Conservation (phyloP, 2,797 vertebrate species). For the Eutrigla gurnardus region DNA sequence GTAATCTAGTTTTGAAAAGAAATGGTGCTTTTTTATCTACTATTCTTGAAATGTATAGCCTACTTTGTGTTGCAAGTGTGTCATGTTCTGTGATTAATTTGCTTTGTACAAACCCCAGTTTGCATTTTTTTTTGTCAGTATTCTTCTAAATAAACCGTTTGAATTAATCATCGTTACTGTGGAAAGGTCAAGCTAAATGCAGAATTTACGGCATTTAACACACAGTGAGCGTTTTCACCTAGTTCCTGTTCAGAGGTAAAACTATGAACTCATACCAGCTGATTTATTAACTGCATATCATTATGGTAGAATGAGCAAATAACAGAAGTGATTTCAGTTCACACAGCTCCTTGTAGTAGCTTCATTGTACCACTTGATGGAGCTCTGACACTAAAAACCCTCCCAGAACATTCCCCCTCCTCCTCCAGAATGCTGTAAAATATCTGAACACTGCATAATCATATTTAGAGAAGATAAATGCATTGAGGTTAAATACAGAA, state of each 20-base stretch:
- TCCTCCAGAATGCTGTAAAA: not conserved
- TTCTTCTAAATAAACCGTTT: slow-evolving; percentile 79
- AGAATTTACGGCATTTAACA: not conserved
- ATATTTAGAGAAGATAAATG: not conserved
- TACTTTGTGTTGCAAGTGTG: slow-evolving; percentile 67
- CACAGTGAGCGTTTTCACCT: not conserved
- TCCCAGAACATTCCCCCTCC: not conserved
- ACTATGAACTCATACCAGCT: not conserved
- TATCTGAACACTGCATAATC: not conserved
- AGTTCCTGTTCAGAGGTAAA: not conserved
- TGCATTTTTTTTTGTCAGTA: slow-evolving; percentile 69
- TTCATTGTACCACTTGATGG: slow-evolving; percentile 25
- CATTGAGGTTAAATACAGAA: not conserved
- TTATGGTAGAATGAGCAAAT: not conserved
- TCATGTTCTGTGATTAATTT: slow-evolving; percentile 71
- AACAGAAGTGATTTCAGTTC: not conserved
- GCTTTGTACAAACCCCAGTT: slow-evolving; percentile 73
- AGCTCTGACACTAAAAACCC: slow-evolving; percentile 6
- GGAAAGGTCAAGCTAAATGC: not conserved
- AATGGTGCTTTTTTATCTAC: slow-evolving; percentile 81
- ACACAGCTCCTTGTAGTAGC: slow-evolving; percentile 16
- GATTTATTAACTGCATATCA: not conserved
- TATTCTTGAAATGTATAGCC: slow-evolving; percentile 78
- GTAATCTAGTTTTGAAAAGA: slow-evolving; percentile 73
- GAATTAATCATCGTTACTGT: slow-evolving; percentile 24